Percentiles rank a stretch among this genome's conserved stretches.
These are phyloP conservation scores for Steatornis caripensis DNA, from an alignment of 2,113 vertebrate species.

Conservation along the genomic window DNA sequence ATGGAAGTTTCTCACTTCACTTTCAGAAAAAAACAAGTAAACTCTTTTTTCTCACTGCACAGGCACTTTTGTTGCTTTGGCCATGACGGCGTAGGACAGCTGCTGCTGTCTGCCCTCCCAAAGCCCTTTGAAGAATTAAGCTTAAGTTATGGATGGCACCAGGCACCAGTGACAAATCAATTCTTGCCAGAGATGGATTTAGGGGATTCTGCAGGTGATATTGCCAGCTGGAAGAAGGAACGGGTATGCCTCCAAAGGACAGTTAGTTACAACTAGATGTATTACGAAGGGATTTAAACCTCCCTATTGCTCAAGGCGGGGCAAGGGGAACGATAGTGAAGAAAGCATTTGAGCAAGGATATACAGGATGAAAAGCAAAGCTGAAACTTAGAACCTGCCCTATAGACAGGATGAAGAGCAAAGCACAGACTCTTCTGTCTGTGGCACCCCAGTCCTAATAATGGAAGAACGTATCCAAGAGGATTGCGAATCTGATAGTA, in stretches of 20 bases:
- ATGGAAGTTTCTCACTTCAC: not conserved
- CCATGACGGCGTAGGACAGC: not conserved
- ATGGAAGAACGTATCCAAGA: not conserved
- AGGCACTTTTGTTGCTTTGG: not conserved
- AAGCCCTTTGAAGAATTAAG: not conserved
- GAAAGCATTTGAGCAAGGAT: not conserved
- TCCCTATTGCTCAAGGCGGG: not conserved
- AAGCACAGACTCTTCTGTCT: not conserved
- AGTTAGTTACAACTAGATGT: constrained; percentile 2
- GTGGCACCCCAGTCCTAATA: not conserved
- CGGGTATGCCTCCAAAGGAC: not conserved
- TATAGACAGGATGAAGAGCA: not conserved
- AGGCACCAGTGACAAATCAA: constrained; percentile 1
- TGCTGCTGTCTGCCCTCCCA: not conserved
- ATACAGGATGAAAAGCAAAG: not conserved
- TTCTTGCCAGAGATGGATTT: constrained; percentile 16
- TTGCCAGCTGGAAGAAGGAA: not conserved
- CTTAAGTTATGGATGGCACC: not conserved
- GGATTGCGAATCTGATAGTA: not conserved
- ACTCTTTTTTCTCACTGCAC: not conserved
- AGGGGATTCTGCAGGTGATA: constrained; percentile 6
- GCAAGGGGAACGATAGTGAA: rapidly evolving
- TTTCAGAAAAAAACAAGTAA: not conserved
- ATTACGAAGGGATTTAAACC: constrained; percentile 17
- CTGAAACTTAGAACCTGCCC: not conserved